Conservation (phyloP, 1,140 invertebrate species). For the Tetramorium parvispinum region DNA sequence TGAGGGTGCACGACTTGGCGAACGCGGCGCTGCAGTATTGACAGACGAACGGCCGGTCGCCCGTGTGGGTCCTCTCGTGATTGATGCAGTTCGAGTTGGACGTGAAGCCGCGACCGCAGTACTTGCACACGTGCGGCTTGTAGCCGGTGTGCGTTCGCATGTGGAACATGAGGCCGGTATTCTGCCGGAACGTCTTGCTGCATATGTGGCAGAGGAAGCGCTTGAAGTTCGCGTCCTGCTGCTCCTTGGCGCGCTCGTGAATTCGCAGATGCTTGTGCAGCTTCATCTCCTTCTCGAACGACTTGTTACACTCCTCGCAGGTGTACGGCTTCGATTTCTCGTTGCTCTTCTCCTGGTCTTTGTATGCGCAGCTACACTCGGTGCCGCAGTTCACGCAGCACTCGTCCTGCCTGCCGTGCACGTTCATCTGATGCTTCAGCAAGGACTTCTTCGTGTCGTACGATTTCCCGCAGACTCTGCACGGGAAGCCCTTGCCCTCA, state of each 20-base stretch:
- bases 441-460: conserved; percentile 80
- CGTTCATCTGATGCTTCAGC: conserved; percentile 74
- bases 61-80: conserved; percentile 88
- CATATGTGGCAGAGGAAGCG: conserved; percentile 82
- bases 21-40: conserved; percentile 85
- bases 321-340: conserved; percentile 88
- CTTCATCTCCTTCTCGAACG: conserved; percentile 86
- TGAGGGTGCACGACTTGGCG: conserved; percentile 84
- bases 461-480: conserved; percentile 78
- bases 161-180: conserved; percentile 87
- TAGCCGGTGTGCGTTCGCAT: conserved; percentile 90
- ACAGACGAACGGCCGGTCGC: conserved; percentile 87
- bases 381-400: conserved; percentile 59
- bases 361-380: conserved; percentile 52
- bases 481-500: conserved; percentile 78
- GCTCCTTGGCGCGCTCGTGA: conserved; percentile 79
- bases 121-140: conserved; percentile 90
- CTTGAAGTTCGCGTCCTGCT: conserved; percentile 79
- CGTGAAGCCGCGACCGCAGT: conserved; percentile 89
- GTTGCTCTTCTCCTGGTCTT: conserved; percentile 31
- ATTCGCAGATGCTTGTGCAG: conserved; percentile 83
- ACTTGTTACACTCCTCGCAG: conserved; percentile 88
- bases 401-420: conserved; percentile 65
- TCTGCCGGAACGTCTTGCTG: conserved; percentile 82
- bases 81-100: conserved; percentile 85